A percentile compares a stretch with the other conserved stretches of the same genome.
Evolutionary conservation across 2,113 vertebrate genomes (phyloP).

Genomic region (Cololabis saira): DNA sequence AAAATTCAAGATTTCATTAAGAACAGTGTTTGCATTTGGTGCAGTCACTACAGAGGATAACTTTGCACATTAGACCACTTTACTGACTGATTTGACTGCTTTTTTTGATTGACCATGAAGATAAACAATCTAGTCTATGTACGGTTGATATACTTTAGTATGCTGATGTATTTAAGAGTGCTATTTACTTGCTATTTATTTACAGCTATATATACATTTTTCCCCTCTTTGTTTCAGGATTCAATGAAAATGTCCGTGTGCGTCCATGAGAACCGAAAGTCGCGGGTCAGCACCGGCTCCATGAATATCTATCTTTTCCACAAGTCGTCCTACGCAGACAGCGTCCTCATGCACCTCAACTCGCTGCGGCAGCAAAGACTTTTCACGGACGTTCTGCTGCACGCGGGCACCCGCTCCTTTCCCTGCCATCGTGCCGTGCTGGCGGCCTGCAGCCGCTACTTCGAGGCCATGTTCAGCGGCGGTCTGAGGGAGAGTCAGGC

Average conservation of each 20-base stretch:
- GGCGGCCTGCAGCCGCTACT: slow-evolving; percentile 87
- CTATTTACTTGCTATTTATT: neutral
- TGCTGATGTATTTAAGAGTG: neutral
- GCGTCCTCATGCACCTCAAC: slow-evolving; percentile 86
- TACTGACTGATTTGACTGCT: neutral
- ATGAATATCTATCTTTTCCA: slow-evolving; percentile 86
- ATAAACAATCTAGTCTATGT: neutral
- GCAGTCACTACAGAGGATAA: neutral
- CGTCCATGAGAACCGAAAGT: slow-evolving; percentile 88
- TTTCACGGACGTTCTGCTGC: slow-evolving; percentile 86
- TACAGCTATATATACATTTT: slow-evolving; percentile 19
- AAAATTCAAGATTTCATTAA: neutral
- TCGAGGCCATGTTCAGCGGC: slow-evolving; percentile 88
- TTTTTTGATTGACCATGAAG: slow-evolving; percentile 16
- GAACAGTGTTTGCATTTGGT: neutral
- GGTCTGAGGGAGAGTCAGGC: slow-evolving; percentile 86
- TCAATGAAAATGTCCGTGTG: slow-evolving; percentile 90
- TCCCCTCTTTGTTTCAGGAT: slow-evolving; percentile 71
- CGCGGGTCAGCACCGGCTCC: slow-evolving; percentile 83
- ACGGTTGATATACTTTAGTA: no score
- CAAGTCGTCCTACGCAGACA: slow-evolving; percentile 84
- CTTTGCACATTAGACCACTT: slow-evolving; percentile 15
- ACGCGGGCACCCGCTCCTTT: slow-evolving; percentile 84
- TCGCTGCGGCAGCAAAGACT: slow-evolving; percentile 82
- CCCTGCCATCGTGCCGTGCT: slow-evolving; percentile 86